Percentiles rank a stretch among this genome's conserved stretches.
These are phyloP conservation scores for Eolophus roseicapilla DNA, from an alignment of 2,113 vertebrate species.

Conservation along the genomic window DNA sequence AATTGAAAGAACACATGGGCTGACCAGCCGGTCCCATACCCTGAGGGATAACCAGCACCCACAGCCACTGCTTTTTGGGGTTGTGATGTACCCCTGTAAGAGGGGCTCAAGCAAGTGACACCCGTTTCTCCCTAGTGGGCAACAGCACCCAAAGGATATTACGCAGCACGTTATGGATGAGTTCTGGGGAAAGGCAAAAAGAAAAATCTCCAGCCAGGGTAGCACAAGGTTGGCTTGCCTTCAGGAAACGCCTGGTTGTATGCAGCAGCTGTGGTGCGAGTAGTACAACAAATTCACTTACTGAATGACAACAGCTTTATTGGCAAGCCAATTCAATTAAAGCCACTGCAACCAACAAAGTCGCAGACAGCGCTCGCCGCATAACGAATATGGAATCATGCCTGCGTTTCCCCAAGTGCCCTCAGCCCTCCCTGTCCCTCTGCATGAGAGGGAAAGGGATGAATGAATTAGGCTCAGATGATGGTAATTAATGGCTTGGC, in stretches of 20 bases:
- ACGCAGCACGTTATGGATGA: background rate
- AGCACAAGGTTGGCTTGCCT: conserved; percentile 78
- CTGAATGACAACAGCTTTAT: conserved; percentile 92
- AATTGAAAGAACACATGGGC: conserved; percentile 52
- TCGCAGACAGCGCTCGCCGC: conserved; percentile 78
- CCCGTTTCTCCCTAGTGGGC: background rate
- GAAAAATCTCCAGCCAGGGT: conserved; percentile 60
- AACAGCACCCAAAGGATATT: background rate
- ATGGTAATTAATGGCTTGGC: conserved; percentile 87
- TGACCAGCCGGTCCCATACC: background rate
- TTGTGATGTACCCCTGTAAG: background rate
- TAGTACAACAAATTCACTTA: conserved; percentile 88
- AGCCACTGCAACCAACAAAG: conserved; percentile 84
- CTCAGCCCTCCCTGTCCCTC: conserved; percentile 82
- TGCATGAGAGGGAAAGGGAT: conserved; percentile 80
- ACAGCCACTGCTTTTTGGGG: background rate
- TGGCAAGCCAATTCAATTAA: conserved; percentile 95
- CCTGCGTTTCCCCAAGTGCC: conserved; percentile 81
- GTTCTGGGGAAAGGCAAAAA: background rate
- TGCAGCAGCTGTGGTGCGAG: conserved; percentile 84
- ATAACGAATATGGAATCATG: conserved; percentile 83
- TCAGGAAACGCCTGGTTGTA: conserved; percentile 83
- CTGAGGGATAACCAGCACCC: background rate
- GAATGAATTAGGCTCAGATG: conserved; percentile 83
- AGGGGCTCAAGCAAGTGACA: background rate